These are phyloP conservation scores for Fissipunctia ypsillon DNA, from an alignment of 2,888 invertebrate genomes.

Conservation along the genomic window DNA sequence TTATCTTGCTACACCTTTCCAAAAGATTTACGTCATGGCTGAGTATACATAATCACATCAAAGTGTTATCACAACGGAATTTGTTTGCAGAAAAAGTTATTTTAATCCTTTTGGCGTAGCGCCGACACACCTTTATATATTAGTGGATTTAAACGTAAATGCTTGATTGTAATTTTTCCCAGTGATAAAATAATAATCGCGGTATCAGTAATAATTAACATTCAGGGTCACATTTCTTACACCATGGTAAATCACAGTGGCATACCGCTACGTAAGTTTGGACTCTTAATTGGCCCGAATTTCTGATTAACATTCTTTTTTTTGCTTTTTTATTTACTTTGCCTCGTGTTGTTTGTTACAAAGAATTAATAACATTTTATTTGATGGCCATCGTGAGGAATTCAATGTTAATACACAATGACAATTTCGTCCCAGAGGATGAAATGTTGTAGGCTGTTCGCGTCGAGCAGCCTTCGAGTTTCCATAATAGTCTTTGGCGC, in stretches of 20 bases:
- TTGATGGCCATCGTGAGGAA: conserved; percentile 32
- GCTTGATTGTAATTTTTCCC: conserved; percentile 56
- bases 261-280: conserved; percentile 36
- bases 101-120: conserved; percentile 74
- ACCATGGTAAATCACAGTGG: conserved; percentile 35
- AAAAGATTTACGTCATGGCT: conserved; percentile 51
- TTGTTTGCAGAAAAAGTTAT: conserved; percentile 79
- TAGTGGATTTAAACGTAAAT: conserved; percentile 68
- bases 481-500: conserved; percentile 71
- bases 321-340: conserved; percentile 19
- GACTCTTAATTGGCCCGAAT: conserved; percentile 59
- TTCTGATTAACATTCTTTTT: conserved; percentile 49
- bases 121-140: conserved; percentile 71
- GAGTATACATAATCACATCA: conserved; percentile 69
- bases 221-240: conserved; percentile 56
- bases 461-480: conserved; percentile 73
- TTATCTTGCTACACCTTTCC: conserved; percentile 36
- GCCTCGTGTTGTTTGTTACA: conserved; percentile 30
- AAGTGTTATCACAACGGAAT: conserved; percentile 75
- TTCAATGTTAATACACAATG: conserved; percentile 55
- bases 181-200: conserved; percentile 44
- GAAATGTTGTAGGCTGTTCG: conserved; percentile 65
- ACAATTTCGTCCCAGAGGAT: conserved; percentile 72
- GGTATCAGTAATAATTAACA: conserved; percentile 43
- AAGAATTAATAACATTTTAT: conserved; percentile 26